phyloP scores from a whole-genome alignment of 2,113 vertebrate species.

The Anseranas semipalmata region DNA sequence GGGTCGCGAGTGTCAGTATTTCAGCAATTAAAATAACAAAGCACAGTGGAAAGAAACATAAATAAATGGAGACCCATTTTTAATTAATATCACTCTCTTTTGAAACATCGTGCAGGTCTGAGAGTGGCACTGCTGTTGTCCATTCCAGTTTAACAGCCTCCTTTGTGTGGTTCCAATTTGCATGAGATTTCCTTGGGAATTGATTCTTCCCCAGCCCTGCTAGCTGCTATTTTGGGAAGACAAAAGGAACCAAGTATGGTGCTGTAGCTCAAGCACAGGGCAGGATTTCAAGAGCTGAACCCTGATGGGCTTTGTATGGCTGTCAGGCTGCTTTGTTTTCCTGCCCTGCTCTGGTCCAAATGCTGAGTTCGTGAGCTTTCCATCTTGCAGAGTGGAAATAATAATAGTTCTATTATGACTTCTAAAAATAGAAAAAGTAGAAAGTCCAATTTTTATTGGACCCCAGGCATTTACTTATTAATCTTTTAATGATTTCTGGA shows the following conservation, averaged over 20 bases:
- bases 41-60: slow-evolving; percentile 22
- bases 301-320: background rate
- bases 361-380: background rate
- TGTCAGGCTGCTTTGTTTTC: slow-evolving; percentile 31
- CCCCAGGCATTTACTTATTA: background rate
- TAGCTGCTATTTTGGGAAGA: slow-evolving; percentile 48
- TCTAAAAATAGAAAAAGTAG: slow-evolving; percentile 4
- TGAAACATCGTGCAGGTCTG: slow-evolving; percentile 7
- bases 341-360: background rate
- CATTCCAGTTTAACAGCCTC: slow-evolving; percentile 32
- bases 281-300: slow-evolving; percentile 35
- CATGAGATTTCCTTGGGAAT: slow-evolving; percentile 49
- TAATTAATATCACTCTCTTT: slow-evolving; percentile 32
- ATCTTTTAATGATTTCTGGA: background rate
- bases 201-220: slow-evolving; percentile 21
- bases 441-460: background rate
- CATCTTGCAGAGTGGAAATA: background rate
- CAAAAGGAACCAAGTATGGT: slow-evolving; percentile 52
- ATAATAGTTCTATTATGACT: slow-evolving; percentile 11
- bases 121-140: background rate
- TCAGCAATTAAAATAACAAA: slow-evolving; percentile 48
- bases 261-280: slow-evolving; percentile 21
- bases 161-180: slow-evolving; percentile 59
- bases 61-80: background rate
- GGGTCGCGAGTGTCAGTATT: background rate